These are phyloP conservation scores for Mycalesis mineus DNA, from an alignment of 2,888 invertebrate species.

Conservation along the genomic window DNA sequence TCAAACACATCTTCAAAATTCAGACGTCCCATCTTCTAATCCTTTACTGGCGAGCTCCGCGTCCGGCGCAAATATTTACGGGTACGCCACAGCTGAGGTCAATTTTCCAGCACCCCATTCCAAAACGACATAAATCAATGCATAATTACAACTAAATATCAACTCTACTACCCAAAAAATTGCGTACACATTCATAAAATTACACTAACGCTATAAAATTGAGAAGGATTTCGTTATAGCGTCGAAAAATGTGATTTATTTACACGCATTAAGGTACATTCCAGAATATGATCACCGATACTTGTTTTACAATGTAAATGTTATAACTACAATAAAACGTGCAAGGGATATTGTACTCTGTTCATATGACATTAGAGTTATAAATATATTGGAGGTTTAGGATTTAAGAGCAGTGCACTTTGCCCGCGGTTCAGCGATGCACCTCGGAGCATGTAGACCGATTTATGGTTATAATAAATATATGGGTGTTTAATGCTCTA, in stretches of 20 bases:
- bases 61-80: slow-evolving; percentile 72
- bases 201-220: slow-evolving; percentile 45
- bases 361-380: slow-evolving; percentile 15
- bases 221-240: slow-evolving; percentile 35
- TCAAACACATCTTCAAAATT: slow-evolving; percentile 41
- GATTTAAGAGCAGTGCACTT: slow-evolving; percentile 69
- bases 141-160: slow-evolving; percentile 21
- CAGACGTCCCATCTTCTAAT: slow-evolving; percentile 56
- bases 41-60: slow-evolving; percentile 58
- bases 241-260: slow-evolving; percentile 50
- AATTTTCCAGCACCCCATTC: slow-evolving; percentile 50
- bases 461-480: slow-evolving; percentile 76
- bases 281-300: slow-evolving; percentile 37
- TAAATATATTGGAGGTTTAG: slow-evolving; percentile 27
- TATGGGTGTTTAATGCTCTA: slow-evolving; percentile 71
- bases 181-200: slow-evolving; percentile 33
- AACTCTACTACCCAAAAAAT: slow-evolving; percentile 17
- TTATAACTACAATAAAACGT: slow-evolving; percentile 22
- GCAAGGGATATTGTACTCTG: slow-evolving; percentile 24
- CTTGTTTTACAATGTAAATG: slow-evolving; percentile 31
- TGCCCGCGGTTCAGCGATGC: slow-evolving; percentile 60
- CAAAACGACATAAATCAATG: slow-evolving; percentile 40
- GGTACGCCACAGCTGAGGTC: slow-evolving; percentile 70
- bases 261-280: slow-evolving; percentile 46
- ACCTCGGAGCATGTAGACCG: slow-evolving; percentile 64